Conservation (phyloP, 2,797 vertebrate genomes). For the Helicolenus hilgendorfi region DNA sequence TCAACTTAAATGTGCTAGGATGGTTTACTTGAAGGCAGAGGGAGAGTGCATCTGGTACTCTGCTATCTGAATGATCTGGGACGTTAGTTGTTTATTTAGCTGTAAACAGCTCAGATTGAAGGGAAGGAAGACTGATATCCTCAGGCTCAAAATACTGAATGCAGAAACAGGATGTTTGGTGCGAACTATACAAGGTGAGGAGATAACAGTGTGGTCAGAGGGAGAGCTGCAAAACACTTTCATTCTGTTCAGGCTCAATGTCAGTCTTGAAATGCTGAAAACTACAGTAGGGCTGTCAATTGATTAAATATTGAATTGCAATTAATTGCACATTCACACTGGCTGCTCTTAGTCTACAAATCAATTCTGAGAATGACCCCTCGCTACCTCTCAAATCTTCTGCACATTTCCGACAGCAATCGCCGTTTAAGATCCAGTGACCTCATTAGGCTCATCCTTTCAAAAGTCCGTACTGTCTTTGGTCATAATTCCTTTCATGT, state of each 20-base stretch:
- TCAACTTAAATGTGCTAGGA: background rate
- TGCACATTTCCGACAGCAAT: no score
- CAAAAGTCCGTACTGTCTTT: no score
- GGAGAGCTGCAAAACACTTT: background rate
- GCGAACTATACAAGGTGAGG: conserved; percentile 26
- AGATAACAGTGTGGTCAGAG: conserved; percentile 51
- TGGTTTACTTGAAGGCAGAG: background rate
- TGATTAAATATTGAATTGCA: no score
- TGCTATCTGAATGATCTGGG: background rate
- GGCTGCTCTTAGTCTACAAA: no score
- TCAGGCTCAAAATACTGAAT: conserved; percentile 73
- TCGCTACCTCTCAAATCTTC: no score
- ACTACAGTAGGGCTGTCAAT: no score
- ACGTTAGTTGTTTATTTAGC: conserved; percentile 67
- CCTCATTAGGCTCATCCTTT: no score
- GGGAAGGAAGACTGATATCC: conserved; percentile 88
- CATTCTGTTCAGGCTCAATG: background rate
- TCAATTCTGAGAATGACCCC: no score
- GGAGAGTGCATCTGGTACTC: background rate
- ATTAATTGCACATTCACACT: no score
- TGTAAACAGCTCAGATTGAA: conserved; percentile 55
- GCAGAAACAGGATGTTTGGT: conserved; percentile 88
- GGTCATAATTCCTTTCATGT: no score
- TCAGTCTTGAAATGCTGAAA: background rate
- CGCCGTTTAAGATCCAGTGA: no score